phyloP scores from a whole-genome alignment of 2,797 vertebrate genomes.

The Platalea minor region DNA sequence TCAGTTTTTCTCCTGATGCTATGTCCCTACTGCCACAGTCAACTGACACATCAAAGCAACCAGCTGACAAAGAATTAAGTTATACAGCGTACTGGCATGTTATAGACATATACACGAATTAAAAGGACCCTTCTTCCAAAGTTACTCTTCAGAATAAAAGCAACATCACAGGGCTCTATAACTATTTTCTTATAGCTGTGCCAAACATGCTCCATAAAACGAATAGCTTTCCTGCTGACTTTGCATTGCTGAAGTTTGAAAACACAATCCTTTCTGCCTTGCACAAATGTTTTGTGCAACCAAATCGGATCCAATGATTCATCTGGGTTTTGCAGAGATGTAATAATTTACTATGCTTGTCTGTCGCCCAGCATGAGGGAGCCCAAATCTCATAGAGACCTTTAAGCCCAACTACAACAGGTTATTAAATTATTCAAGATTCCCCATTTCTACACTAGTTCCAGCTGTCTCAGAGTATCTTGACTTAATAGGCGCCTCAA shows the following conservation, averaged over 20 bases:
- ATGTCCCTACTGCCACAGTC: background rate
- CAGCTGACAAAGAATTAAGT: background rate
- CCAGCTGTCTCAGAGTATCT: background rate
- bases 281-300: background rate
- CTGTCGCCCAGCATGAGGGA: background rate
- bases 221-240: background rate
- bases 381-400: background rate
- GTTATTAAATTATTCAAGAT: background rate
- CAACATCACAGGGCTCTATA: background rate
- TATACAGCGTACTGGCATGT: background rate
- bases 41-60: background rate
- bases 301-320: background rate
- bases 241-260: background rate
- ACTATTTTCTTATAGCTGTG: background rate
- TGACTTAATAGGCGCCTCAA: background rate
- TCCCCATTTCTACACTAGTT: background rate
- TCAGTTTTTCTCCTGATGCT: background rate
- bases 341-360: background rate
- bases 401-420: background rate
- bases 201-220: background rate
- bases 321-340: background rate
- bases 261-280: background rate
- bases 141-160: background rate
- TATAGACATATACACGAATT: fast-evolving
- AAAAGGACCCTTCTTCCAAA: background rate